Percentiles rank a stretch among this genome's conserved stretches.
Evolutionary conservation across 2,888 invertebrate genomes (phyloP).

Genomic region (Pollenia labialis): DNA sequence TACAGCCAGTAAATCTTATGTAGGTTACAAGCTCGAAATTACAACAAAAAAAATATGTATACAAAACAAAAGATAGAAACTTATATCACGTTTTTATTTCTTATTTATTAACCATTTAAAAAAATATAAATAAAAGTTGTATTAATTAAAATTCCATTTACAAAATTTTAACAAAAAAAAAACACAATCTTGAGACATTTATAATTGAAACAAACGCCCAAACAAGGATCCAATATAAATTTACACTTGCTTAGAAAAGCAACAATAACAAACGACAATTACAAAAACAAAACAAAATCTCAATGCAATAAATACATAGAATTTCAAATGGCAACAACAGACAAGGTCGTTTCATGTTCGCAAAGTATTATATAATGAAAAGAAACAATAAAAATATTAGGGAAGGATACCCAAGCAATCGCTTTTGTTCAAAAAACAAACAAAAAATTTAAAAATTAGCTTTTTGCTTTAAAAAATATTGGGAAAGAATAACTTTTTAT

Average conservation of each 20-base stretch:
- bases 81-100: conserved; percentile 32
- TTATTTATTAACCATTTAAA: conserved; percentile 13
- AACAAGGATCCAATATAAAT: conserved; percentile 68
- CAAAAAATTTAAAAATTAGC: no score
- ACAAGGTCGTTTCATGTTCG: conserved; percentile 69
- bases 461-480: no score
- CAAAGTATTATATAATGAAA: conserved; percentile 54
- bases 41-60: background rate
- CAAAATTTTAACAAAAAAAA: conserved; percentile 7
- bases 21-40: background rate
- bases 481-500: no score
- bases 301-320: conserved; percentile 54
- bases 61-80: conserved; percentile 3
- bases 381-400: background rate
- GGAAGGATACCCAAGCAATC: conserved; percentile 40
- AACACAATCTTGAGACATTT: conserved; percentile 62
- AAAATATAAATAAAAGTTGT: conserved; percentile 29
- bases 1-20: conserved; percentile 16
- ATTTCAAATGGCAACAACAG: conserved; percentile 53
- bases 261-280: conserved; percentile 17
- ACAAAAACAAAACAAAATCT: conserved; percentile 18
- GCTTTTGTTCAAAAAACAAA: background rate
- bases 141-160: conserved; percentile 70
- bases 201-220: conserved; percentile 68
- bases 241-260: conserved; percentile 50